phyloP scores from a whole-genome alignment of 2,888 invertebrate genomes.

The Spisula solida region DNA sequence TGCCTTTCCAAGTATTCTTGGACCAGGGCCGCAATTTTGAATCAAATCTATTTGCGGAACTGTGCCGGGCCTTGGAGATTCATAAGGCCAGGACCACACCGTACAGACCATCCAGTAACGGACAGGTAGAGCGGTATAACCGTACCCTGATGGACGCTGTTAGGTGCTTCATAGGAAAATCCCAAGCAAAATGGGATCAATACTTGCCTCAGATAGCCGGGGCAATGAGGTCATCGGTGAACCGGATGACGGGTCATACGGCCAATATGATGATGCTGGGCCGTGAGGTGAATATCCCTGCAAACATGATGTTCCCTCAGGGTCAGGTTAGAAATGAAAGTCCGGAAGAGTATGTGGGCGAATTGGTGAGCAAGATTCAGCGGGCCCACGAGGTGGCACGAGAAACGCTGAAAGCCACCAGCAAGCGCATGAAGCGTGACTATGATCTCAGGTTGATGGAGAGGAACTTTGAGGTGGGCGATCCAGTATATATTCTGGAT shows the following conservation, averaged over 20 bases:
- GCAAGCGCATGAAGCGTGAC: slow-evolving; percentile 42
- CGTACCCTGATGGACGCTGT: slow-evolving; percentile 54
- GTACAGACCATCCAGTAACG: slow-evolving; percentile 25
- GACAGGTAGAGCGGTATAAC: slow-evolving; percentile 35
- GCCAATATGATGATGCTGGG: slow-evolving; percentile 31
- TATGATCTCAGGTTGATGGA: slow-evolving; percentile 48
- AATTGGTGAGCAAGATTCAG: background rate
- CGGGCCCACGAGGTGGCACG: background rate
- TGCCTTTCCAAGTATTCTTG: slow-evolving; percentile 22
- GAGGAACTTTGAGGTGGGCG: slow-evolving; percentile 48
- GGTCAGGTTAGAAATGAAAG: no score
- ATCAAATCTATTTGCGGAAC: background rate
- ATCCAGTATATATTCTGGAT: slow-evolving; percentile 53
- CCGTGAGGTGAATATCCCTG: background rate
- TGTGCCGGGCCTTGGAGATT: background rate
- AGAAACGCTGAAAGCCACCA: background rate
- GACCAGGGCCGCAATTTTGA: slow-evolving; percentile 38
- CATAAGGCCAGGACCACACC: slow-evolving; percentile 24
- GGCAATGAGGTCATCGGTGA: background rate
- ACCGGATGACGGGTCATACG: slow-evolving; percentile 36
- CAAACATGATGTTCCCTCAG: slow-evolving; percentile 24
- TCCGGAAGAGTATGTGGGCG: background rate
- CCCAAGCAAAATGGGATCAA: background rate
- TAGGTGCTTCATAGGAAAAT: slow-evolving; percentile 35
- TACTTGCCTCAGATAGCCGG: background rate